Evolutionary conservation across 1,140 invertebrate species (phyloP).

Genomic region (Sitobion miscanthi): DNA sequence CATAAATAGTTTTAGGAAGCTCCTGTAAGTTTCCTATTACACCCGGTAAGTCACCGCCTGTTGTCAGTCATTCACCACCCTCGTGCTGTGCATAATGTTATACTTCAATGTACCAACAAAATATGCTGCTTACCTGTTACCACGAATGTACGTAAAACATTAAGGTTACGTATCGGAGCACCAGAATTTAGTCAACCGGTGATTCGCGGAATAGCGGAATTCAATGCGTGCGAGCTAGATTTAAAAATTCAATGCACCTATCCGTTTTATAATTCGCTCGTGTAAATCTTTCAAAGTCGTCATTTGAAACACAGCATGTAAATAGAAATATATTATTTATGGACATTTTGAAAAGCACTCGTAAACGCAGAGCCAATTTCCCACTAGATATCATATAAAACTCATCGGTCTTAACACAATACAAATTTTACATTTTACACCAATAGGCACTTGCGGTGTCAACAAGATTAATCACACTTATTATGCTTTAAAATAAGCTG

Average conservation of each 20-base stretch:
- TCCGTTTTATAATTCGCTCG: background rate
- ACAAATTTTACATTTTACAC: background rate
- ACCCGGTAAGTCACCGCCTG: background rate
- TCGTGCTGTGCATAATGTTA: background rate
- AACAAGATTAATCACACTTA: no score
- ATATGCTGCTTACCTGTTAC: background rate
- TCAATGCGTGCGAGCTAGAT: background rate
- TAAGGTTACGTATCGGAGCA: background rate
- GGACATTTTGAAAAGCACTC: background rate
- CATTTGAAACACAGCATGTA: background rate
- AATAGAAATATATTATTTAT: background rate
- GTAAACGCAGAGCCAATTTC: background rate
- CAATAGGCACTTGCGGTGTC: background rate
- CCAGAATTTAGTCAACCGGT: background rate
- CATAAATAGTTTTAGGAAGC: background rate
- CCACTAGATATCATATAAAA: background rate
- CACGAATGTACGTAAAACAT: background rate
- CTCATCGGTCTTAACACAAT: background rate
- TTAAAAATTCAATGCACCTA: background rate
- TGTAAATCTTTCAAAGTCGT: background rate
- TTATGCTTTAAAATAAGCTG: background rate
- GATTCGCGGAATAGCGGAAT: background rate
- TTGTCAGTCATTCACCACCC: background rate
- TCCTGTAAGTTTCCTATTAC: background rate
- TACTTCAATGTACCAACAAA: background rate